A percentile compares a stretch with the other conserved stretches of the same genome.
phyloP scores from a whole-genome alignment of 35 echinoderm and acorn worm species.

The Apostichopus parvimensis region DNA sequence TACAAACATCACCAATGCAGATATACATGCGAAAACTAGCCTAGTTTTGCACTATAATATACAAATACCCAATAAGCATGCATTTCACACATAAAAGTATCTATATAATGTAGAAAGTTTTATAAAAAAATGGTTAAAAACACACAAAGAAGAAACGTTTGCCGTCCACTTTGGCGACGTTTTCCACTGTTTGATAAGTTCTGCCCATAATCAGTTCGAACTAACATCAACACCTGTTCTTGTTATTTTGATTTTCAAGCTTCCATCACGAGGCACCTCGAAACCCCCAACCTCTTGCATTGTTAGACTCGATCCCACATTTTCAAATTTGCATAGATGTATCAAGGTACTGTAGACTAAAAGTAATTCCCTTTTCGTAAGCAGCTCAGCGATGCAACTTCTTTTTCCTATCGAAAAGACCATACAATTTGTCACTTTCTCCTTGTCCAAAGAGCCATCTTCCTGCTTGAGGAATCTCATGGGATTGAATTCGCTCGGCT shows the following conservation, averaged over 20 bases:
- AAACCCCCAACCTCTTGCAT: constrained; percentile 32
- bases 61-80: too few relatives aligned
- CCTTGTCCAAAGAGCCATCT: background rate
- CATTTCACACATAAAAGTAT: too few relatives aligned
- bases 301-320: background rate
- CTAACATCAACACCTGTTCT: constrained; percentile 18
- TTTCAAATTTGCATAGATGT: constrained; percentile 37
- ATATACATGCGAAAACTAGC: too few relatives aligned
- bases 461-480: constrained; percentile 7
- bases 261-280: constrained; percentile 6
- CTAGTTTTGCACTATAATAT: too few relatives aligned
- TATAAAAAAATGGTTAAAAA: too few relatives aligned
- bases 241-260: constrained; percentile 13
- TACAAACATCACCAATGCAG: too few relatives aligned
- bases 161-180: too few relatives aligned
- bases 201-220: too few relatives aligned
- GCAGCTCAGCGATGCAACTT: constrained; percentile 22
- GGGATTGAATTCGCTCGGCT: constrained; percentile 63
- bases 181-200: too few relatives aligned
- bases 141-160: too few relatives aligned
- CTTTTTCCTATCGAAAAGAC: constrained; percentile 38
- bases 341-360: constrained; percentile 23
- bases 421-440: constrained; percentile 23
- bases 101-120: too few relatives aligned
- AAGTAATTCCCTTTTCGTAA: background rate